These are phyloP conservation scores for Typhlichthys eigenmanni DNA, from an alignment of 2,797 vertebrate genomes.

Conservation along the genomic window DNA sequence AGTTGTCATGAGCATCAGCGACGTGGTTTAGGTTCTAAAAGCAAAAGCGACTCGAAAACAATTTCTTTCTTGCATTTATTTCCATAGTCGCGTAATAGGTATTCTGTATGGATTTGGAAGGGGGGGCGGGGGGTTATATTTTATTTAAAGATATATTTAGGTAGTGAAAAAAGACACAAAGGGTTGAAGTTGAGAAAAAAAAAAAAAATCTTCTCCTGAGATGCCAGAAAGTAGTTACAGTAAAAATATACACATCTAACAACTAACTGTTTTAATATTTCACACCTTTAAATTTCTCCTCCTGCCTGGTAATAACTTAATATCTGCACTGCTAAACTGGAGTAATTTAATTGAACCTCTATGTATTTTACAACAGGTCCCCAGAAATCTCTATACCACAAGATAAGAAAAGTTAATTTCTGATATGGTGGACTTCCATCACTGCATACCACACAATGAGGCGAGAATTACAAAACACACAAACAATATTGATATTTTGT, in stretches of 20 bases:
- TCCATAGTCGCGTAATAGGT: too few relatives aligned
- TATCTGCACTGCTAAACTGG: conserved; percentile 21
- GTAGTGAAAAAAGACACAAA: too few relatives aligned
- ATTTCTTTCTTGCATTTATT: too few relatives aligned
- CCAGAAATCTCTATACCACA: conserved; percentile 81
- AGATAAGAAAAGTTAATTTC: conserved; percentile 78
- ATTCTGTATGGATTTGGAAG: too few relatives aligned
- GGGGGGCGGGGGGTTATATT: too few relatives aligned
- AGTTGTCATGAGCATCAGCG: too few relatives aligned
- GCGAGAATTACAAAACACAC: conserved; percentile 50
- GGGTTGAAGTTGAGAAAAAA: too few relatives aligned
- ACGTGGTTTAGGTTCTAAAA: too few relatives aligned
- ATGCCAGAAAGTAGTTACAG: too few relatives aligned
- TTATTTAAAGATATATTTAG: too few relatives aligned
- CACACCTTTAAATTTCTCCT: conserved; percentile 4
- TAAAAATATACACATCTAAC: conserved; percentile 1
- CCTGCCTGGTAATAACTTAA: conserved; percentile 15
- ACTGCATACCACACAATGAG: conserved; percentile 70
- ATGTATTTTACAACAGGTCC: conserved; percentile 75
- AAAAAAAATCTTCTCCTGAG: too few relatives aligned
- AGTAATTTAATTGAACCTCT: conserved; percentile 3
- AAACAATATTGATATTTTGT: neutral
- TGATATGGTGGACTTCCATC: conserved; percentile 76
- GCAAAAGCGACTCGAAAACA: too few relatives aligned
- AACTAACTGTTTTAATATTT: conserved; percentile 21